Evolutionary conservation across 1,140 invertebrate species (phyloP).

Genomic region (Drosophila sulfurigaster): DNA sequence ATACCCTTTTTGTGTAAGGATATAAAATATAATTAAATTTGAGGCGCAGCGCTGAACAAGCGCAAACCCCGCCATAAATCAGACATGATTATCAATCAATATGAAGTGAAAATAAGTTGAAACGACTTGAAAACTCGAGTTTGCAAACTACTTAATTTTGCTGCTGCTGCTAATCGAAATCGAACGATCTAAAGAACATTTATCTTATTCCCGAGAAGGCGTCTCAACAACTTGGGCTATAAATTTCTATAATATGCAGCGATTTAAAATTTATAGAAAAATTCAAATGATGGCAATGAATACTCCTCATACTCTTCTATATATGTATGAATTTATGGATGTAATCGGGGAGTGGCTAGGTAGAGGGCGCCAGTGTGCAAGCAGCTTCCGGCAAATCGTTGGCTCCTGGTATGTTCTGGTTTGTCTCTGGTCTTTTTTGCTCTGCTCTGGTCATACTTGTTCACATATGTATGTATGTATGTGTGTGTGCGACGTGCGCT

Average conservation of each 20-base stretch:
- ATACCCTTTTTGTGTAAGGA: too few relatives aligned
- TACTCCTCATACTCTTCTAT: neutral
- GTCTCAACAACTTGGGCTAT: conserved; percentile 50
- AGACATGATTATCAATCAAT: conserved; percentile 39
- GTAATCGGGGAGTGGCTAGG: conserved; percentile 20
- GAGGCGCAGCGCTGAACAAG: neutral
- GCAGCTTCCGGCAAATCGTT: conserved; percentile 73
- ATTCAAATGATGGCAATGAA: conserved; percentile 55
- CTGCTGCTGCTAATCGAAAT: conserved; percentile 21
- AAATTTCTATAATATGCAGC: conserved; percentile 54
- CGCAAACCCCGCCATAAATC: conserved; percentile 30
- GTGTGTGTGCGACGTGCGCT: conserved; percentile 47
- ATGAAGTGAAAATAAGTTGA: conserved; percentile 41
- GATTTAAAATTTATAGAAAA: conserved; percentile 54
- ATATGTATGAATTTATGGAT: neutral
- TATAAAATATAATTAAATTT: neutral
- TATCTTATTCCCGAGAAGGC: conserved; percentile 45
- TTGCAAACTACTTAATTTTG: conserved; percentile 41
- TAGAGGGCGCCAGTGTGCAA: conserved; percentile 54
- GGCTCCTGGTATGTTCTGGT: conserved; percentile 37
- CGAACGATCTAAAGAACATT: conserved; percentile 44
- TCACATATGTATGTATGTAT: neutral
- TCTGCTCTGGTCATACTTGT: conserved; percentile 1
- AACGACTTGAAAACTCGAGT: conserved; percentile 21
- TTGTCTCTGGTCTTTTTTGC: neutral